Conservation (phyloP, 2,113 vertebrate species). For the Malurus elegans region DNA sequence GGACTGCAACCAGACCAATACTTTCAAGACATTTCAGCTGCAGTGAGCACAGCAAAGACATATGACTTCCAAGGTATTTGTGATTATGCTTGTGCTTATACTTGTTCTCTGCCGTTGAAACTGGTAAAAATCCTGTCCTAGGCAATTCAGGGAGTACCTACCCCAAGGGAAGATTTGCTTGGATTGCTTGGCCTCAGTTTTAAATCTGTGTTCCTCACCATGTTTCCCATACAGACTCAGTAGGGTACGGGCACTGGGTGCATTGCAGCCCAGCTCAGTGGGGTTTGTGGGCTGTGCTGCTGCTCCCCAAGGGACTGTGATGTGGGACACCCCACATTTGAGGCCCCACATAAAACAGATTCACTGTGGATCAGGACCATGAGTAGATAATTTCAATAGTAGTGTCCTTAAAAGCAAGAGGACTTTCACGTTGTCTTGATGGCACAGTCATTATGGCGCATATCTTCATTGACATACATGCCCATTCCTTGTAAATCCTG, state of each 20-base stretch:
- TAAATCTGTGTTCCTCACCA: rapidly evolving
- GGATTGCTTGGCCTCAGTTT: neutral
- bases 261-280: rapidly evolving
- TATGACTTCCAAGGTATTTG: neutral
- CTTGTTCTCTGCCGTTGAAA: neutral
- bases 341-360: neutral
- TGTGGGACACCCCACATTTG: neutral
- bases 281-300: neutral
- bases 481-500: neutral
- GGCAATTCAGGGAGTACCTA: neutral
- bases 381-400: neutral
- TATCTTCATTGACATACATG: neutral
- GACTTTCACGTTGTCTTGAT: neutral
- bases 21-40: neutral
- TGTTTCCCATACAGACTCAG: neutral
- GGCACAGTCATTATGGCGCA: neutral
- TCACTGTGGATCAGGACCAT: neutral
- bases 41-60: neutral
- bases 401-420: neutral
- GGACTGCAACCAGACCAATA: neutral
- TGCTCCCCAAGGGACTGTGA: rapidly evolving
- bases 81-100: neutral
- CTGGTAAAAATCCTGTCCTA: neutral
- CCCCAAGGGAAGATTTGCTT: neutral
- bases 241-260: rapidly evolving